These are phyloP conservation scores for Trypoxylon attenuatum DNA, from an alignment of 2,888 invertebrate genomes.

Conservation along the genomic window DNA sequence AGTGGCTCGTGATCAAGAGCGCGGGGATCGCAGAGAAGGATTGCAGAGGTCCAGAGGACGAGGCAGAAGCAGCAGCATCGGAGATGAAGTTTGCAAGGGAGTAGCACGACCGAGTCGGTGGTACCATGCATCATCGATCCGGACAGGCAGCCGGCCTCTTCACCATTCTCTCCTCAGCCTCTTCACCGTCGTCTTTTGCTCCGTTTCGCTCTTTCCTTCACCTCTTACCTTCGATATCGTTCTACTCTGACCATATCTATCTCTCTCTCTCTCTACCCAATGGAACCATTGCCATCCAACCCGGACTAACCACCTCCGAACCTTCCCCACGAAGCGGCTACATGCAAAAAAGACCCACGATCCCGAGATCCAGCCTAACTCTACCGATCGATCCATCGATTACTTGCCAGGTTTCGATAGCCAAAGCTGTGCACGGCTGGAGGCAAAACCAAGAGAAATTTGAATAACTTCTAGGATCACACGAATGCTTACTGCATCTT, in stretches of 20 bases:
- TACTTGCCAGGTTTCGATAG: too few species aligned
- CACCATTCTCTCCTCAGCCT: slow-evolving; percentile 8
- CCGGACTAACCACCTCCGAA: slow-evolving; percentile 34
- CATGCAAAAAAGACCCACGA: slow-evolving; percentile 25
- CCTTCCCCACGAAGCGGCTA: slow-evolving; percentile 29
- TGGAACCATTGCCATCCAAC: too few species aligned
- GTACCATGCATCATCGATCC: slow-evolving; percentile 68
- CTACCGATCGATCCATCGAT: slow-evolving; percentile 44
- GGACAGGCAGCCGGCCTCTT: slow-evolving; percentile 56
- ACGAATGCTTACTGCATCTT: too few species aligned
- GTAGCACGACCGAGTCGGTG: slow-evolving; percentile 58
- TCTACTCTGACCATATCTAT: slow-evolving; percentile 30
- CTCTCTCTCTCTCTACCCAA: slow-evolving; percentile 23
- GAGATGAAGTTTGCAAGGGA: slow-evolving; percentile 59
- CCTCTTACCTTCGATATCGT: slow-evolving; percentile 42
- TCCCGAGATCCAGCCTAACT: slow-evolving; percentile 22
- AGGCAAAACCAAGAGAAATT: too few species aligned
- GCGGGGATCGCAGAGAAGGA: slow-evolving; percentile 30
- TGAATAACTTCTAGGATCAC: too few species aligned
- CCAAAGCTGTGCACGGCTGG: too few species aligned
- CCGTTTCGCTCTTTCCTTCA: slow-evolving; percentile 44
- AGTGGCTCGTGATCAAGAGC: slow-evolving; percentile 33
- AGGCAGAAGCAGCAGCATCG: slow-evolving; percentile 29
- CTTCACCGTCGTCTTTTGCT: slow-evolving; percentile 33
- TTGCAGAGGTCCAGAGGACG: slow-evolving; percentile 6